phyloP scores from a whole-genome alignment of 1,140 invertebrate species.

The Pemphigus obesinymphae region DNA sequence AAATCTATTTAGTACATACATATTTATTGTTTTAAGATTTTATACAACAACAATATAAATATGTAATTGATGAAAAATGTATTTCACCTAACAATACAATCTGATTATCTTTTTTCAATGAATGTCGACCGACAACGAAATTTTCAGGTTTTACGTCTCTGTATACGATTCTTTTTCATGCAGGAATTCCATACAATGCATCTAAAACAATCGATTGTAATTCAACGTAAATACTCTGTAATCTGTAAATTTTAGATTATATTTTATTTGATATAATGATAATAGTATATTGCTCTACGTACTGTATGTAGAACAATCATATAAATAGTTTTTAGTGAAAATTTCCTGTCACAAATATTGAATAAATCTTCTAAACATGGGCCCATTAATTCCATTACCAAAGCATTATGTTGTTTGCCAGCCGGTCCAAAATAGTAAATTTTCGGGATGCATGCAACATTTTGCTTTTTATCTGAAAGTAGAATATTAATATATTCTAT shows the following conservation, averaged over 20 bases:
- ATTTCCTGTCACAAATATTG: conserved; percentile 70
- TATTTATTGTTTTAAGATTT: too few relatives aligned
- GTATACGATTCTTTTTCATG: conserved; percentile 98
- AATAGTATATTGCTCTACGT: too few relatives aligned
- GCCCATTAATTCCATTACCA: conserved; percentile 71
- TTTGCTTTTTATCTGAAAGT: neutral
- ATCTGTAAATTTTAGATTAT: neutral
- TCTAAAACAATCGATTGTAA: conserved; percentile 60
- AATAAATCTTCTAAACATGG: conserved; percentile 77
- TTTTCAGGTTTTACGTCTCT: conserved; percentile 99
- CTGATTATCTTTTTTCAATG: conserved; percentile 95
- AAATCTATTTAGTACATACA: too few relatives aligned
- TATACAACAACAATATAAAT: too few relatives aligned
- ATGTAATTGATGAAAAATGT: neutral
- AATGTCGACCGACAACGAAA: conserved; percentile 97
- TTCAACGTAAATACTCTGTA: too few relatives aligned
- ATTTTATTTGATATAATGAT: neutral
- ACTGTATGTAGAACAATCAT: conserved; percentile 73
- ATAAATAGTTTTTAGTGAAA: conserved; percentile 72
- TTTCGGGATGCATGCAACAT: conserved; percentile 64
- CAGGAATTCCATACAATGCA: conserved; percentile 98
- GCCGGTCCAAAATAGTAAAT: conserved; percentile 83
- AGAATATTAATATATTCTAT: too few relatives aligned
- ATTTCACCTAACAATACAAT: conserved; percentile 96
- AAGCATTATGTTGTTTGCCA: conserved; percentile 76